Conservation (phyloP, 2,888 invertebrate species). For the Tachina grossa region DNA sequence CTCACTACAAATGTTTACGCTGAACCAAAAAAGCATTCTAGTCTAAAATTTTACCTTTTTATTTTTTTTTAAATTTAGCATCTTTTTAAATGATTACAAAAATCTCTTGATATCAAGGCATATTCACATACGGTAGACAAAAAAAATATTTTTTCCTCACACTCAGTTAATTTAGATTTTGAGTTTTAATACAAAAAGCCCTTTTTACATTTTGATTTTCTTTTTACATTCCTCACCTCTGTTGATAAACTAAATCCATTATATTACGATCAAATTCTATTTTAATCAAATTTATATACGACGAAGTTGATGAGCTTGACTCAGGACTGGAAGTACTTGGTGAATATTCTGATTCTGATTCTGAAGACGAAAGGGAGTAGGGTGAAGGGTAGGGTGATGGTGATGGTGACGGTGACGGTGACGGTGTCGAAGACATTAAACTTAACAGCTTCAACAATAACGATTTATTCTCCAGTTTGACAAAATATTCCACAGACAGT, state of each 20-base stretch:
- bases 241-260: slow-evolving; percentile 81
- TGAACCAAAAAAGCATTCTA: too few relatives aligned
- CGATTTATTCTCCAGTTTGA: slow-evolving; percentile 71
- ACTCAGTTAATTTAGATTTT: background rate
- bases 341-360: slow-evolving; percentile 49
- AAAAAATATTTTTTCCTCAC: background rate
- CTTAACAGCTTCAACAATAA: slow-evolving; percentile 67
- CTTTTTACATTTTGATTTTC: background rate
- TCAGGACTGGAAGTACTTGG: slow-evolving; percentile 58
- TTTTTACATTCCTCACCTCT: slow-evolving; percentile 73
- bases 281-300: slow-evolving; percentile 73
- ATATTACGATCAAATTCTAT: slow-evolving; percentile 82
- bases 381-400: slow-evolving; percentile 43
- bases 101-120: too few relatives aligned
- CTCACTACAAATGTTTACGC: too few relatives aligned
- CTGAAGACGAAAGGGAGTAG: slow-evolving; percentile 47
- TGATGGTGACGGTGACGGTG: slow-evolving; percentile 36
- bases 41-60: too few relatives aligned
- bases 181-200: background rate
- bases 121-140: too few relatives aligned
- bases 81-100: too few relatives aligned
- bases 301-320: slow-evolving; percentile 23
- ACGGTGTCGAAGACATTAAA: slow-evolving; percentile 66
- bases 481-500: slow-evolving; percentile 37
- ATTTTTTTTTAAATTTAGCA: too few relatives aligned